Evolutionary conservation across 1,140 invertebrate species (phyloP), one percentile per base, ranked within the genome.

Genomic region (Danaus plexippus): DNA sequence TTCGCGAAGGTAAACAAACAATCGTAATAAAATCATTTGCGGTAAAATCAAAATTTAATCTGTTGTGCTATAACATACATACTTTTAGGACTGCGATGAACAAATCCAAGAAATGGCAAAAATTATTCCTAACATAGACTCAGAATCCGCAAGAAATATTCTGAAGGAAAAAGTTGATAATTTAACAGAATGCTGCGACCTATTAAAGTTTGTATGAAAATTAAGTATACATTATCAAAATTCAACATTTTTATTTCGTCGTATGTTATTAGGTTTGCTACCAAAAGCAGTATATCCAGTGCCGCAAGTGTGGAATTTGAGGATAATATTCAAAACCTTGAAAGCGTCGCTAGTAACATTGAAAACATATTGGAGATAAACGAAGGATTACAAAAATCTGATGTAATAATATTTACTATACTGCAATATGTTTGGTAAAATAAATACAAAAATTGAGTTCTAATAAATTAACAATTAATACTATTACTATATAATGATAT

Each of bases 211-310:
- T 63, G 47, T 59, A 42, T 18, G 32, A 48, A 32, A 45, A 40
- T n/a, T 7, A 22, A 40, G 9, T 47, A 54, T 50, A 15, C 15
- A 52, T 18, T 15, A 41, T 10, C 10, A 22, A 15, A 43, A 43
- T 43, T 54, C 22, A 32, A 32, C 22, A 6, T 32, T 32, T 32
- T 32, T 32, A 32, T 32, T 32, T 6, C 5, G 22, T 32, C 22
- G 5, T 32, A 32, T 32, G n/a, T 57, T 68, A 47, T 46, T 18
- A 66, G 59, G 18, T 83, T 79, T 50, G 80, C 78, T 10, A 66
- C 71, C 2, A 75, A 76, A 40, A 69, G 74, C 42, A 72, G 69
- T 7, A 54, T 84, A 5, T 67, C 77, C 9, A 67, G 69, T 1
- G 66, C 71, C 8, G 58, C 61, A n/a, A 70, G 68, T n/a, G 67